phyloP scores from a whole-genome alignment of 2,113 vertebrate species.

The Thunnus thynnus region DNA sequence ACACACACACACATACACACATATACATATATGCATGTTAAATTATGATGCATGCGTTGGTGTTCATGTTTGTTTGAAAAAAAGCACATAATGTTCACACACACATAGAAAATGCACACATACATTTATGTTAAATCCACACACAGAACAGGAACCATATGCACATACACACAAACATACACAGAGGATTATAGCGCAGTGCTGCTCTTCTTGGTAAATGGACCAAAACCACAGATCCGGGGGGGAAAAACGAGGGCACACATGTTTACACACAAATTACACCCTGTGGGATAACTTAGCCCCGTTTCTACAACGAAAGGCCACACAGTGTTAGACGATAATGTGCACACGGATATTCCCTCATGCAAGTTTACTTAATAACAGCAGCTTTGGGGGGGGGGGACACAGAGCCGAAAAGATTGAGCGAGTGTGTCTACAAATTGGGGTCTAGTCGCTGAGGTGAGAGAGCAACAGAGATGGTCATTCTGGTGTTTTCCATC shows the following conservation, averaged over 20 bases:
- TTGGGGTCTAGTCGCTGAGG: constrained; percentile 1
- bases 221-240: constrained; percentile 74
- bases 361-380: constrained; percentile 47
- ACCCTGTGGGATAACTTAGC: constrained; percentile 77
- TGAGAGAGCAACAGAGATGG: neutral
- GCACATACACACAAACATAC: constrained; percentile 34
- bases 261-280: constrained; percentile 77
- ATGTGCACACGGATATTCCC: constrained; percentile 58
- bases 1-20: neutral
- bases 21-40: neutral
- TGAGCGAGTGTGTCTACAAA: constrained; percentile 8
- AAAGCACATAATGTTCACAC: neutral
- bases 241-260: constrained; percentile 49
- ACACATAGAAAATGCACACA: neutral
- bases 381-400: constrained; percentile 11
- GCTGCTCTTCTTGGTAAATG: constrained; percentile 68
- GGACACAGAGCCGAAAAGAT: neutral
- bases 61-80: neutral
- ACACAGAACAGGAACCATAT: constrained; percentile 20
- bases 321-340: constrained; percentile 66
- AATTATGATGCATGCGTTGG: constrained; percentile 7
- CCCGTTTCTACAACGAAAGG: constrained; percentile 59
- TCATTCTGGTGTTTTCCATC: constrained; percentile 41
- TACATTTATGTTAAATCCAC: constrained; percentile 11
- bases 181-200: constrained; percentile 37